Evolutionary conservation across 2,113 vertebrate species (phyloP), one percentile per base, ranked within the genome.

Genomic region (Coracopsis vasa): DNA sequence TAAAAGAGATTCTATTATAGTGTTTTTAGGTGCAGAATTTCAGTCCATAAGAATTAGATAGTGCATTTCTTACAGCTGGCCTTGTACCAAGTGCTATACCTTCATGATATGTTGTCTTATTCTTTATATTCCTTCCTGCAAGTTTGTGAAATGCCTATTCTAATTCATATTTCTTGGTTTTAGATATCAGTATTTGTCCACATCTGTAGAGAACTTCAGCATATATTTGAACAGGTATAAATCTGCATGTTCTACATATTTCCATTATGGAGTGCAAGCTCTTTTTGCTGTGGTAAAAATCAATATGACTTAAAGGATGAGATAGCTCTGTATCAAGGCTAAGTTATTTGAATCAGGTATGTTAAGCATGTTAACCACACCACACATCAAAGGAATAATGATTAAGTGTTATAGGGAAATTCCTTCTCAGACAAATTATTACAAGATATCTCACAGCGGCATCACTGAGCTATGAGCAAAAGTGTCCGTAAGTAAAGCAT

Each of bases 321-420:
- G 80, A 85, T 54, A 83, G 78, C 62, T 86, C 56, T 86, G 28
- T 80, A 90, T 85, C 92, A 91, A 84, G 48, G 35, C 39, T 78
- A 89, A 82, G 60, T 88, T 95, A 78, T 85, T 94, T 94, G 54
- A 97, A 93, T 95, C 90, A 97, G 78, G 53, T 96, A 95, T 91
- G 70, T 91, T 90, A 95, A 90, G 81, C 23, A 10, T 92, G 88
- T 92, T 95, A 95, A 92, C 70, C 92, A 94, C 72, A 95, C 19
- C 80, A 96, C 69, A 97, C 81, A 98, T 96, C 97, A 98, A 98
- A 98, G 92, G 74, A 95, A 27, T 54, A 94, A 96, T 95, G 88
- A 97, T 95, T 94, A 88, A 79, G 78, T 91, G 62, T 96, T 96
- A 74, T 11, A 96, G 53, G 39, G 20, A 73, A 93, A 92, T 90